Conservation (phyloP, 2,797 vertebrate species). For the Dermochelys coriacea region DNA sequence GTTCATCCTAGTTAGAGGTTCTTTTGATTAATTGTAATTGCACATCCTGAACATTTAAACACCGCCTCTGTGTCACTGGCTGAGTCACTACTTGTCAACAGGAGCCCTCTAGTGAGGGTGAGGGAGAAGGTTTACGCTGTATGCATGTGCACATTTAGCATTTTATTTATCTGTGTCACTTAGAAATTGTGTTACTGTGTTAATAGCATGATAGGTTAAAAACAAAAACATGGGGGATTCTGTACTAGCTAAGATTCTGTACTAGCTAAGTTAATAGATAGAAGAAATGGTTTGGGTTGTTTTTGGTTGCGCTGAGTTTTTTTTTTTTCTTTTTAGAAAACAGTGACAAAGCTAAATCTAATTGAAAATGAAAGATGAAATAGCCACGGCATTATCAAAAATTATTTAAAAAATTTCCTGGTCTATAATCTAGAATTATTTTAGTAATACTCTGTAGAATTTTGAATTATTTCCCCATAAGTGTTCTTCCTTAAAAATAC, state of each 20-base stretch:
- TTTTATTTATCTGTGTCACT: background rate
- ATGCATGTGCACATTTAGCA: background rate
- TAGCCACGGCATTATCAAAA: background rate
- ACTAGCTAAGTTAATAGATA: background rate
- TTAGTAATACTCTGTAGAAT: background rate
- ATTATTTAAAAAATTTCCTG: background rate
- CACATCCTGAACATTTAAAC: slow-evolving; percentile 30
- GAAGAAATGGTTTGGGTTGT: background rate
- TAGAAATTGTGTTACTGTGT: background rate
- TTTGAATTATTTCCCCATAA: background rate
- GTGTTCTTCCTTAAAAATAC: accelerated
- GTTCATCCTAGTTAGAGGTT: background rate
- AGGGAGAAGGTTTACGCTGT: background rate
- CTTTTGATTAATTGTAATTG: slow-evolving; percentile 1
- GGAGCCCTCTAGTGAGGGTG: background rate
- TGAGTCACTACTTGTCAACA: slow-evolving; percentile 39
- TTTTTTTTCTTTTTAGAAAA: background rate
- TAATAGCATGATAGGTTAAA: no score
- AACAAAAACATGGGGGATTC: background rate
- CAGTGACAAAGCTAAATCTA: background rate
- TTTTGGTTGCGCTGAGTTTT: background rate
- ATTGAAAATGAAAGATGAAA: background rate
- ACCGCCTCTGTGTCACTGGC: slow-evolving; percentile 7
- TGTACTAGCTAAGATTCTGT: background rate
- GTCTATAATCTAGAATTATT: background rate